Conservation (phyloP, 1,140 invertebrate genomes). For the Drosophila obscura region DNA sequence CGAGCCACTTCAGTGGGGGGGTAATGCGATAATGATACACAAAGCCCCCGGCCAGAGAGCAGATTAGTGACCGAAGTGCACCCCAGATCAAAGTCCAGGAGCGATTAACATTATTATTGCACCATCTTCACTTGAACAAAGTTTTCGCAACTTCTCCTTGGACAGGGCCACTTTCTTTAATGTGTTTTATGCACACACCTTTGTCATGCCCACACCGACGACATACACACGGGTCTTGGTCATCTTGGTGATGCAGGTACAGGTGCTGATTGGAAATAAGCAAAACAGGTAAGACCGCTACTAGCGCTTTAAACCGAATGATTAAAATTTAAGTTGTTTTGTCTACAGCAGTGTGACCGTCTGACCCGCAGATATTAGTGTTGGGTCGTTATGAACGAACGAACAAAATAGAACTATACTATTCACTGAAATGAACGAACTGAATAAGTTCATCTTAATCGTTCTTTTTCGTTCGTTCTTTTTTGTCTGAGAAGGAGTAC, state of each 20-base stretch:
- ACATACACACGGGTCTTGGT: constrained; percentile 90
- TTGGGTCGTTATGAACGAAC: too few relatives aligned
- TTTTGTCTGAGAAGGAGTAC: too few relatives aligned
- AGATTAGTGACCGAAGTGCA: constrained; percentile 61
- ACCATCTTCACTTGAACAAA: constrained; percentile 13
- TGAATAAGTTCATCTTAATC: too few relatives aligned
- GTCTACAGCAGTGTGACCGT: constrained; percentile 10
- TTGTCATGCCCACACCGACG: constrained; percentile 98
- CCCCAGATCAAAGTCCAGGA: constrained; percentile 69
- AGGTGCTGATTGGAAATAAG: neutral
- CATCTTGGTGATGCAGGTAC: constrained; percentile 70
- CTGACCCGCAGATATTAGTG: neutral
- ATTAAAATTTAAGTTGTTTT: constrained; percentile 21
- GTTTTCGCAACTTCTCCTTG: constrained; percentile 10
- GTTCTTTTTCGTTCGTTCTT: too few relatives aligned
- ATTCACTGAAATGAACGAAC: too few relatives aligned
- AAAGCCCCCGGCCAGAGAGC: neutral
- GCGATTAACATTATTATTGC: constrained; percentile 30
- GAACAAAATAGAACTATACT: too few relatives aligned
- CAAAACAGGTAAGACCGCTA: constrained; percentile 34
- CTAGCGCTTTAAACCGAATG: constrained; percentile 18
- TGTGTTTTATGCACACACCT: constrained; percentile 84
- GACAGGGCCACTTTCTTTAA: neutral
- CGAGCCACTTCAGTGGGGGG: constrained; percentile 41
- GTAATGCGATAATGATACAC: constrained; percentile 24